Evolutionary conservation across 2,113 vertebrate species (phyloP).

Genomic region (Balaeniceps rex): DNA sequence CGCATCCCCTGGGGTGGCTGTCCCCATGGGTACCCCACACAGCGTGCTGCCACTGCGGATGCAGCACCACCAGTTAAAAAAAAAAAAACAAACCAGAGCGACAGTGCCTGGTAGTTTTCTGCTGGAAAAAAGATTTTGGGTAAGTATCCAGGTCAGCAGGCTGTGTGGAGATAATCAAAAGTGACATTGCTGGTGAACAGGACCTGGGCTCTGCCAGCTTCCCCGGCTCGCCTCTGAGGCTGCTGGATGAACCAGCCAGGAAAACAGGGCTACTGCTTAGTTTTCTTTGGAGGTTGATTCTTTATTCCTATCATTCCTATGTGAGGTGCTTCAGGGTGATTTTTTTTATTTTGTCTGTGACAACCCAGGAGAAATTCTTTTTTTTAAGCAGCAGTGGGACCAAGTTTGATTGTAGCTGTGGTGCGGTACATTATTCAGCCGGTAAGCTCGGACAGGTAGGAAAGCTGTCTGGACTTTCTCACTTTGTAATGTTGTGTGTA

Average conservation of each 20-base stretch:
- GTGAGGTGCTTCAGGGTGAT: not conserved
- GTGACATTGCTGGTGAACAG: not conserved
- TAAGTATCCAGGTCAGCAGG: not conserved
- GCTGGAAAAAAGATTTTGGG: not conserved
- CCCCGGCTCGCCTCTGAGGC: not conserved
- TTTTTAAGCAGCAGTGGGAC: not conserved
- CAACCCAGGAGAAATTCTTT: not conserved
- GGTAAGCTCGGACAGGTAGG: not conserved
- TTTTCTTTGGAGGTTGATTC: not conserved
- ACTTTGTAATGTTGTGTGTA: not conserved
- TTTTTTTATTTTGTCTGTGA: not conserved
- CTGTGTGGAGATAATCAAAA: not conserved
- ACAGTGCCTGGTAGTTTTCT: not conserved
- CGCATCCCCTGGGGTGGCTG: fast-evolving
- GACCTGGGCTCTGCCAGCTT: not conserved
- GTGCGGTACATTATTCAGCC: not conserved
- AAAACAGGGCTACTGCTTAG: not conserved
- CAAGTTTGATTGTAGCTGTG: not conserved
- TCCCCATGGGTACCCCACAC: not conserved
- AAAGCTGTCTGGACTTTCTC: not conserved
- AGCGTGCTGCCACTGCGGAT: not conserved
- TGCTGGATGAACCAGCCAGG: not conserved
- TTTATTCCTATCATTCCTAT: not conserved
- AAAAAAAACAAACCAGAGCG: no score
- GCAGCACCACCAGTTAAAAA: not conserved